Evolutionary conservation across 2,797 vertebrate genomes (phyloP).

Genomic region (Tadarida brasiliensis): DNA sequence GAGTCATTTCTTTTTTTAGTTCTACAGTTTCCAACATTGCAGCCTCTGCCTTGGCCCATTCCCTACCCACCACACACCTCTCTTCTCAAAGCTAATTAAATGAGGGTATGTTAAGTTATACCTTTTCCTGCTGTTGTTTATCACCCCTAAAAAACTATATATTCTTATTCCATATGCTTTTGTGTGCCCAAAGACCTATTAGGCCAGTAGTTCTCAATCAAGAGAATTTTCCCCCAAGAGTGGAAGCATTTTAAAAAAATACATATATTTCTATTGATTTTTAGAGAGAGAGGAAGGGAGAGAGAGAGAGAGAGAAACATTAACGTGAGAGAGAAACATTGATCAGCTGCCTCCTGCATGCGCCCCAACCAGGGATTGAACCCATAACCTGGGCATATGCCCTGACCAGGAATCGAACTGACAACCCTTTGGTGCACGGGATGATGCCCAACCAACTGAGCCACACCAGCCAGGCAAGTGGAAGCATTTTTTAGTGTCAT

Average conservation of each 20-base stretch:
- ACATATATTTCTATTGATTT: too few species aligned
- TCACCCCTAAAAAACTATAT: neutral
- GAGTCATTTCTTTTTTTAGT: neutral
- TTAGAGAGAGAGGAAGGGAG: too few species aligned
- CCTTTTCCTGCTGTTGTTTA: neutral
- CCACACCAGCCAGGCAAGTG: neutral
- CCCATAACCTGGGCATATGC: too few species aligned
- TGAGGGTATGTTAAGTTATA: neutral
- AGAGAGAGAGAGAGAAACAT: too few species aligned
- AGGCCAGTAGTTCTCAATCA: neutral
- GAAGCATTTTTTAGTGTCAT: neutral
- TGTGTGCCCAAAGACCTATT: neutral
- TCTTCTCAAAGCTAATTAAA: neutral
- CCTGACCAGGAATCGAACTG: too few species aligned
- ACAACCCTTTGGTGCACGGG: too few species aligned
- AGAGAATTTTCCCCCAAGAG: neutral
- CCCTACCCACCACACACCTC: neutral
- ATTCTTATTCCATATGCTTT: neutral
- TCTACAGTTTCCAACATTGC: neutral
- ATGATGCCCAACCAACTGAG: too few species aligned
- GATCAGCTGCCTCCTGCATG: too few species aligned
- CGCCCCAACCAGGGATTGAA: too few species aligned
- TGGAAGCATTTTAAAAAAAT: neutral
- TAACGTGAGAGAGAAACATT: too few species aligned
- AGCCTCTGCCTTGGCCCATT: neutral